Evolutionary conservation across 2,797 vertebrate species (phyloP), one percentile per base, ranked within the genome.

Genomic region (Enteromius paludinosus): DNA sequence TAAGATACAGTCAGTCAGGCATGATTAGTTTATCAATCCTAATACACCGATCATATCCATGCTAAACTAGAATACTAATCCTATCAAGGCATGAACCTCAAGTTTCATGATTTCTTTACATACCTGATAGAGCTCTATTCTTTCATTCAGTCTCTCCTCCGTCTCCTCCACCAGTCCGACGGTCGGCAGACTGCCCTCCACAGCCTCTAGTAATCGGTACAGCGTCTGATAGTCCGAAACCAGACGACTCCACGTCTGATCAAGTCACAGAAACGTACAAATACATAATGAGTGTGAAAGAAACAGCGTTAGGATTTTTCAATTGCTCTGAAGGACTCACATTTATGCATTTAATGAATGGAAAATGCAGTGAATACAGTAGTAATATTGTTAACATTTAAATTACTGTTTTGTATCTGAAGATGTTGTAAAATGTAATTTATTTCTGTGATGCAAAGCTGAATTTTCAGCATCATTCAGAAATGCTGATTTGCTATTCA

Each of bases 91-190:
- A 30, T 17, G 59, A 33, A 5, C 17, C 15, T 35, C 12, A 38
- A 59, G 72, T 1, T 59, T 41, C 2, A 25, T 73, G 54, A 33
- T 30, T 73, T 15, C 30, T 9, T 38, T 8, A n/a, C 7, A 18
- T 86, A 98, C 98, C 96, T 99, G 96, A 91, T 96, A 97, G 80
- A 99, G 95, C 0, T 89, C 43, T 74, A 97, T 98, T 80, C 97
- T 93, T 61, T 98, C 97, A 4, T 79, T 64, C 15, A 99, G 96
- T 78, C 95, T 95, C 78, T 98, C 97, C 78, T 98, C 97, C 0
- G 96, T 96, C 90, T 99, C 98, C 86, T 99, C 98, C 64, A 98
- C 96, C 88, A 99, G 91, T 28, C 96, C 95, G 66, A 96, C 94
- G 4, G 91, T 91, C 0, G 98, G 98, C 78, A 97, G 95, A 89